These are phyloP conservation scores for Ctenoplectra terminalis DNA, from an alignment of 1,140 invertebrate genomes.

Conservation along the genomic window DNA sequence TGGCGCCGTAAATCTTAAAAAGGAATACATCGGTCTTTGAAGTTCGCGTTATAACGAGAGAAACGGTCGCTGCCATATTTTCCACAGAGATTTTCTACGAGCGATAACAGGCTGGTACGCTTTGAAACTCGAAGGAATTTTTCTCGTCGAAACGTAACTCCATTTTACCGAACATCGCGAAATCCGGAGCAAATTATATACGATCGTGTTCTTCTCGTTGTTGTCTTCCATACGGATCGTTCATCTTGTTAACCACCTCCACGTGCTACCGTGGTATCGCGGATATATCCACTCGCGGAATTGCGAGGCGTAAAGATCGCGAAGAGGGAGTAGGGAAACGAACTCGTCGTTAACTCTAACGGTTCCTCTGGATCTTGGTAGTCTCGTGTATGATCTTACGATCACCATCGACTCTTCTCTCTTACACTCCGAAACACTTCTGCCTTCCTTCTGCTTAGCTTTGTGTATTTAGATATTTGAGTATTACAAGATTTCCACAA, in stretches of 20 bases:
- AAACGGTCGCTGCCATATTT: constrained; percentile 6
- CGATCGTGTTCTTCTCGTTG: constrained; percentile 11
- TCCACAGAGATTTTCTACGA: constrained; percentile 11
- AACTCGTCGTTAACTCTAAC: constrained; percentile 58
- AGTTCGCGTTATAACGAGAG: constrained; percentile 15
- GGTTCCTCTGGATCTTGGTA: constrained; percentile 39
- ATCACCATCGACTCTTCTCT: constrained; percentile 20
- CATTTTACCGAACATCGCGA: neutral
- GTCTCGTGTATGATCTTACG: constrained; percentile 39
- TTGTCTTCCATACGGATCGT: constrained; percentile 20
- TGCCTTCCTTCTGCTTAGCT: neutral
- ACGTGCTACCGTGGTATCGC: constrained; percentile 42
- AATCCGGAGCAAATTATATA: constrained; percentile 29
- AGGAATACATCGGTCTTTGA: constrained; percentile 11
- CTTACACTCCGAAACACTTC: neutral
- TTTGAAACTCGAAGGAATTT: neutral
- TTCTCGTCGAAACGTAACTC: neutral
- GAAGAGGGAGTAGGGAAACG: constrained; percentile 22
- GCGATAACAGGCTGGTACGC: neutral
- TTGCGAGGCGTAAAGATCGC: constrained; percentile 40
- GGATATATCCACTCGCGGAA: constrained; percentile 29
- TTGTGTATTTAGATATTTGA: no score
- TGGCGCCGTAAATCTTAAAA: constrained; percentile 40
- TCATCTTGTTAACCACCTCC: constrained; percentile 29
- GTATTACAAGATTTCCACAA: no score